These are phyloP conservation scores for Dromiciops gliroides DNA, from an alignment of 2,113 vertebrate genomes.

Conservation along the genomic window DNA sequence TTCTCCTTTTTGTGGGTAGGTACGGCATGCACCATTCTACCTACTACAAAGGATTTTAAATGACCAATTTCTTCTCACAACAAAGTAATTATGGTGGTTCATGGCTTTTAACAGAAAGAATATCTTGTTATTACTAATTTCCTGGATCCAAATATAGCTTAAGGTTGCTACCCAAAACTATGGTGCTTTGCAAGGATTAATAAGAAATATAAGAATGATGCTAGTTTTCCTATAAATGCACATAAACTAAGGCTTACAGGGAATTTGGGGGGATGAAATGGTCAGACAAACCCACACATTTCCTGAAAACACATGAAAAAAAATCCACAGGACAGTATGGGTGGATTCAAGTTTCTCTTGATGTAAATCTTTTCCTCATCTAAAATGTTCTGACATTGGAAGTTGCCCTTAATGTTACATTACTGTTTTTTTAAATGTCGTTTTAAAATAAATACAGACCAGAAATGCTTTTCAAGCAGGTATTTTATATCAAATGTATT, in stretches of 20 bases:
- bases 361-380: not conserved
- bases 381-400: constrained; percentile 18
- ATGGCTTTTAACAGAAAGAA: constrained; percentile 28
- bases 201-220: constrained; percentile 31
- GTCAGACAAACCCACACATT: not conserved
- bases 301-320: constrained; percentile 3
- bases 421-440: constrained; percentile 40
- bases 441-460: constrained; percentile 29
- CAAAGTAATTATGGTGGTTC: constrained; percentile 13
- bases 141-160: constrained; percentile 36
- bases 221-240: constrained; percentile 28
- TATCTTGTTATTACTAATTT: constrained; percentile 60
- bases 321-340: not conserved
- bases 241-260: not conserved
- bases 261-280: constrained; percentile 47
- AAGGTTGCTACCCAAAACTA: constrained; percentile 13
- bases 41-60: constrained; percentile 53
- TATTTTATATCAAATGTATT: constrained; percentile 54
- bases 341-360: constrained; percentile 48
- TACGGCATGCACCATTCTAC: constrained; percentile 12
- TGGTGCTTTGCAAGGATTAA: constrained; percentile 35
- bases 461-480: constrained; percentile 39
- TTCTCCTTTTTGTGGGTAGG: constrained; percentile 50
- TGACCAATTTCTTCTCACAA: constrained; percentile 35
- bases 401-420: constrained; percentile 37